Evolutionary conservation across 1,140 invertebrate genomes (phyloP).

Genomic region (Trinorchestia longiramus): DNA sequence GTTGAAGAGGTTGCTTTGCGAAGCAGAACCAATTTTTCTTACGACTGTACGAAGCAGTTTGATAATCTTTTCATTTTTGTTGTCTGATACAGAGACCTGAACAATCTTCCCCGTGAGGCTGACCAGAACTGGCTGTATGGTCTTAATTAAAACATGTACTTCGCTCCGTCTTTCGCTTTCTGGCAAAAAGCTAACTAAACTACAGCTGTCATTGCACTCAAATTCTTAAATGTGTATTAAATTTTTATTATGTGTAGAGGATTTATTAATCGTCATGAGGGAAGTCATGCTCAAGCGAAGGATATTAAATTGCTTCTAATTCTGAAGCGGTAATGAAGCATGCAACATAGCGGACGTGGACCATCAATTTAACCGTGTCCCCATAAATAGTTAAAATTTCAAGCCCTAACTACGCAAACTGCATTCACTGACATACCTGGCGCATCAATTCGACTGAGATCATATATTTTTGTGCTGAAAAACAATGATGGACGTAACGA

Average conservation of each 20-base stretch:
- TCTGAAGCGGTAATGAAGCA: not conserved
- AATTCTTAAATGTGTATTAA: not conserved
- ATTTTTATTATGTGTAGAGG: not conserved
- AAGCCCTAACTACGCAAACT: not conserved
- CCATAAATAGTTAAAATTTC: not conserved
- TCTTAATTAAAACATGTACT: not conserved
- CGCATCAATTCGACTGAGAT: not conserved
- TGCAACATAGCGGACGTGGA: not conserved
- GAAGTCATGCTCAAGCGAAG: not conserved
- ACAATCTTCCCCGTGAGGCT: not conserved
- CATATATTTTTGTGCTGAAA: not conserved
- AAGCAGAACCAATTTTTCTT: not conserved
- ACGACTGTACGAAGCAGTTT: not conserved
- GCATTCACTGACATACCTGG: not conserved
- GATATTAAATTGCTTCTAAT: not conserved
- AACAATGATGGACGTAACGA: not conserved
- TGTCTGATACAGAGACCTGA: not conserved
- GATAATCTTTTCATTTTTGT: not conserved
- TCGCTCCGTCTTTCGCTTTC: not conserved
- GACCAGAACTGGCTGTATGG: not conserved
- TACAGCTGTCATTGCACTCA: not conserved
- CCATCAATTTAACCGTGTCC: not conserved
- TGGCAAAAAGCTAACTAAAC: not conserved
- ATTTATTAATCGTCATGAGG: not conserved
- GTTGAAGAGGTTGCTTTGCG: not conserved